Conservation (phyloP, 2,797 vertebrate genomes). For the Aplochiton taeniatus region DNA sequence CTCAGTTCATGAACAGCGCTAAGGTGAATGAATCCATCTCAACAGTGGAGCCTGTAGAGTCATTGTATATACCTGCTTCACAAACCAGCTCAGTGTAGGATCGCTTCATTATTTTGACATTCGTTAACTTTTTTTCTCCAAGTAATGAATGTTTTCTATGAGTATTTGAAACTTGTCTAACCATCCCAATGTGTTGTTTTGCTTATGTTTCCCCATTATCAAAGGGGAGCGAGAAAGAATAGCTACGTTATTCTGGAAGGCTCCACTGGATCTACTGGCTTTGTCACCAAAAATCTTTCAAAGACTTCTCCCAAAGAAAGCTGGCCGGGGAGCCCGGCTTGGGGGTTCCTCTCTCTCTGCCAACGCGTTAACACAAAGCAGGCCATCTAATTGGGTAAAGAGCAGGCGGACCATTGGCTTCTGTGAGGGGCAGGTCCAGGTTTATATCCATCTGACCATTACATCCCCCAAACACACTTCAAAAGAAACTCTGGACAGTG, state of each 20-base stretch:
- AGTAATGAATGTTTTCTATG: slow-evolving; percentile 1
- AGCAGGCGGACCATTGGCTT: slow-evolving; percentile 38
- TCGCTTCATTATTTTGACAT: slow-evolving; percentile 12
- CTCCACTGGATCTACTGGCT: slow-evolving; percentile 61
- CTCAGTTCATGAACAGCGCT: slow-evolving; percentile 14
- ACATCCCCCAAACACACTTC: slow-evolving; percentile 31
- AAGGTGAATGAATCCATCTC: slow-evolving; percentile 12
- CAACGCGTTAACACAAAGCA: slow-evolving; percentile 28
- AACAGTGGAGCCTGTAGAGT: slow-evolving; percentile 3
- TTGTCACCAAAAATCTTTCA: slow-evolving; percentile 67
- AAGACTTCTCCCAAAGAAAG: slow-evolving; percentile 49
- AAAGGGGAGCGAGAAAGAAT: slow-evolving; percentile 57
- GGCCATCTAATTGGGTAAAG: slow-evolving; percentile 53
- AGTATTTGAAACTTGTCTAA: slow-evolving; percentile 31
- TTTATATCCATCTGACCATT: slow-evolving; percentile 33
- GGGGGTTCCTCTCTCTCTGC: slow-evolving; percentile 36
- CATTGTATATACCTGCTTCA: slow-evolving; percentile 14
- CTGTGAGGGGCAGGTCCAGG: slow-evolving; percentile 33
- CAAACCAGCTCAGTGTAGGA: slow-evolving; percentile 23
- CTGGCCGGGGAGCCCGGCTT: slow-evolving; percentile 37
- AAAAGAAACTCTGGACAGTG: slow-evolving; percentile 44
- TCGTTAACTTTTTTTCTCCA: slow-evolving; percentile 21
- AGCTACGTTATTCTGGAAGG: slow-evolving; percentile 66
- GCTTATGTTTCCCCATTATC: slow-evolving; percentile 49
- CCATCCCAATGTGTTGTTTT: slow-evolving; percentile 38